These are phyloP conservation scores for Scartelaos histophorus DNA, from an alignment of 2,113 vertebrate species.

Conservation along the genomic window DNA sequence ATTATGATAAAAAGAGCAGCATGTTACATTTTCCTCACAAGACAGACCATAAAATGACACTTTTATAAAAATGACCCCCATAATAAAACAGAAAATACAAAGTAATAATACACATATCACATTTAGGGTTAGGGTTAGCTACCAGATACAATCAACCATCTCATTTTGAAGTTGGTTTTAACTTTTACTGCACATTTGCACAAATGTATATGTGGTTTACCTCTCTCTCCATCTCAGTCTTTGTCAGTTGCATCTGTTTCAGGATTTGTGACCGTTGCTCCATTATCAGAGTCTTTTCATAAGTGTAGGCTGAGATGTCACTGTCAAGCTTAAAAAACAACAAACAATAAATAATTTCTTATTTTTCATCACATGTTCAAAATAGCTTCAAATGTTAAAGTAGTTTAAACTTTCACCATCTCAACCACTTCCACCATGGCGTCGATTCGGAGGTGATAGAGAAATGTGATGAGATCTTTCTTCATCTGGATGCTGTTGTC, in stretches of 20 bases:
- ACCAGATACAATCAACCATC: no score
- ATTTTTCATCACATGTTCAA: neutral
- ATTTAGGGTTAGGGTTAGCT: no score
- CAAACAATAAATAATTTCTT: neutral
- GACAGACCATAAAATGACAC: neutral
- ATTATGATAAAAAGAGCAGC: neutral
- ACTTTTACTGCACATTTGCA: neutral
- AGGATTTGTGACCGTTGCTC: conserved; percentile 97
- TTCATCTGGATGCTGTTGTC: conserved; percentile 99
- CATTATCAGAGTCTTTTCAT: conserved; percentile 97
- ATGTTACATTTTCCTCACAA: neutral
- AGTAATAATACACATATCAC: no score
- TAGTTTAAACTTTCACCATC: conserved; percentile 83
- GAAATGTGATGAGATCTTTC: conserved; percentile 94
- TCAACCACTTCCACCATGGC: conserved; percentile 97
- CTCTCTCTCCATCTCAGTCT: conserved; percentile 95
- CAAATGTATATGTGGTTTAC: conserved; percentile 64
- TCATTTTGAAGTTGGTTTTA: no score
- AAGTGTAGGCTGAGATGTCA: conserved; percentile 96
- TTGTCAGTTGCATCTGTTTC: conserved; percentile 98
- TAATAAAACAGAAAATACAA: no score
- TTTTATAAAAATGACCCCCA: neutral
- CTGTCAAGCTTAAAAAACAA: conserved; percentile 81
- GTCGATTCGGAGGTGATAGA: conserved; percentile 93
- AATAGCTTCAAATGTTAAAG: conserved; percentile 11